Evolutionary conservation across 2,888 invertebrate species (phyloP), one percentile per base, ranked within the genome.

Genomic region (Trichopria drosophilae): DNA sequence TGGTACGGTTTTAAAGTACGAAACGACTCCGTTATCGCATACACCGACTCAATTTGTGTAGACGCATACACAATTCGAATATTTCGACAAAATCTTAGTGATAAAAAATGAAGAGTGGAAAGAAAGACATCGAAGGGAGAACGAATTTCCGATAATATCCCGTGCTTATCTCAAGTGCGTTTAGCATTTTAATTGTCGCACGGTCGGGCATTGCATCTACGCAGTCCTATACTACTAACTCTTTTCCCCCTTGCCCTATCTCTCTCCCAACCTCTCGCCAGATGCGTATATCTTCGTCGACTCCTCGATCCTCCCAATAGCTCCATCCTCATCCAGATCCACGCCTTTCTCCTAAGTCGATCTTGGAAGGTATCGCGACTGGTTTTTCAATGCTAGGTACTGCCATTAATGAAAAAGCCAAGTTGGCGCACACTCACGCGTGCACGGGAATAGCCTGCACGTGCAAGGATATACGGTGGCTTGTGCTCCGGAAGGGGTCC

Each of bases 321-420:
- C 41, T 43, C 49, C 50, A n/a, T n/a, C n/a, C n/a, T n/a, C n/a
- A n/a, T n/a, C n/a, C n/a, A n/a, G n/a, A n/a, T n/a, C n/a, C n/a
- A n/a, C n/a, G n/a, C n/a, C n/a, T n/a, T n/a, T n/a, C n/a, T n/a
- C n/a, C n/a, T n/a, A n/a, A n/a, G n/a, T n/a, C n/a, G n/a, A n/a
- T n/a, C n/a, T n/a, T n/a, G n/a, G 39, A 37, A 40, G 42, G 36
- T 51, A 54, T 20, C 34, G 47, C 53, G 66, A 69, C 70, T 69
- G 69, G 70, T 69, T 68, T 63, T 59, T 60, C 62, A 49, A 29
- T 37, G 7, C 54, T 61, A 58, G 61, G 65, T 65, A 65, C 65
- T 60, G 64, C 61, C 63, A 62, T 71, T 69, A 68, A 70, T 69
- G 67, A 72, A 72, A 72, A 72, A 71, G 66, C 63, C 63, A 66